Base-by-base conservation (phyloP, 2,113 vertebrate genomes). In the Platichthys flesus region DNA sequence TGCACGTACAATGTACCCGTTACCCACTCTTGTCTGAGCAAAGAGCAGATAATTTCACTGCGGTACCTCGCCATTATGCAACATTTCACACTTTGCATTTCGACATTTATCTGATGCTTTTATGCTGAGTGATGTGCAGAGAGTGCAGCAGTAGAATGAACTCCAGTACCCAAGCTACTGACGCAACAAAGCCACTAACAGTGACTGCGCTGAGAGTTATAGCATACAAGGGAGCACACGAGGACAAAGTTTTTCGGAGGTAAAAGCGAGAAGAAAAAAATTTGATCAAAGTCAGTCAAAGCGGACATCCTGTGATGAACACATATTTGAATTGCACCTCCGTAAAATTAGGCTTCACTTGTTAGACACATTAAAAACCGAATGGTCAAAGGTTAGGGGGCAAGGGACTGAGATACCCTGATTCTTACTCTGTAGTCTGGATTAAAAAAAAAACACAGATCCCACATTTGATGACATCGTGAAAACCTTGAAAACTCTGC, bases 11-110 rank as follows among this genome's bases (percentile, higher is more conserved):
- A 51, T 49, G 67, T 40, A 64, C 42, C 73, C 67, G 24, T 52
- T 81, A 63, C 52, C 68, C 72, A 79, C 81, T 65, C 76, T 75
- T 26, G 20, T 76, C 40, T 9, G 49, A 78, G 78, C 21, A 23
- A 57, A 79, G 56, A 78, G 75, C 26, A 42, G 79, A 58, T 55
- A 47, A 76, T 83, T 68, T 84, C 21, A 51, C 67, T 45, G 47
- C 20, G 49, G 40, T 31, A 52, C 70, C 66, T 37, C 64, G 6
- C 21, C 74, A 82, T 82, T 84, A 87, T 67, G 42, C 23, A 70
- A 73, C 69, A 73, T 70, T 72, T 61, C 54, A 37, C 74, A 70
- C 57, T 88, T 75, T 76, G 45, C 58, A 80, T 87, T 81, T 79
- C 42, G 61, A 51, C 51, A 55, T 63, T 72, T 40, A 26, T 63